Evolutionary conservation across 2,888 invertebrate genomes (phyloP).

Genomic region (Dryococelus australis): DNA sequence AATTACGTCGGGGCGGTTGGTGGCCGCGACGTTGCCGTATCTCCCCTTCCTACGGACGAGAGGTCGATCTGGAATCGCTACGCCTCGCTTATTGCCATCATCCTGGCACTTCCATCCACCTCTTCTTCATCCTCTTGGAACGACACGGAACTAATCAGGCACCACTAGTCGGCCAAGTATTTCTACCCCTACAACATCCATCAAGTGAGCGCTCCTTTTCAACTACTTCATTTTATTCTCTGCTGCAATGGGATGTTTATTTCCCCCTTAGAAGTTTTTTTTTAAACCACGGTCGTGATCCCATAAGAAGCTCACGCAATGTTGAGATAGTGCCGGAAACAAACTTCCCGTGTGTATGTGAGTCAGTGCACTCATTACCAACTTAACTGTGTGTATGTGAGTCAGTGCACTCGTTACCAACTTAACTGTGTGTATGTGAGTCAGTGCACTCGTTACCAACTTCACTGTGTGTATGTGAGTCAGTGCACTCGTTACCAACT

Average conservation of each 20-base stretch:
- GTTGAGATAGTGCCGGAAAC: too few relatives aligned
- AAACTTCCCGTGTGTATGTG: too few relatives aligned
- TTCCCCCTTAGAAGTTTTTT: background rate
- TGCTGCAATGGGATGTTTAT: background rate
- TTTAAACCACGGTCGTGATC: background rate
- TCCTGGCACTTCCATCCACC: background rate
- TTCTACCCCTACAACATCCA: background rate
- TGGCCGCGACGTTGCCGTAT: background rate
- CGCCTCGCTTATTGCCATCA: background rate
- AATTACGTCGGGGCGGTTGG: too few relatives aligned
- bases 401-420: too few relatives aligned
- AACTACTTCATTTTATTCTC: background rate
- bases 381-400: too few relatives aligned
- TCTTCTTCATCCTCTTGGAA: background rate
- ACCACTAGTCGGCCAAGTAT: background rate
- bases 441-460: too few relatives aligned
- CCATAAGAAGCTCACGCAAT: background rate
- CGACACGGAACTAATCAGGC: background rate
- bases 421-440: too few relatives aligned
- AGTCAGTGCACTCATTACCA: too few relatives aligned
- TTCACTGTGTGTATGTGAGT: too few relatives aligned
- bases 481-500: too few relatives aligned
- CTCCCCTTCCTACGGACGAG: too few relatives aligned
- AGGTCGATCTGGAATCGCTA: background rate
- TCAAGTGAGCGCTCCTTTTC: conserved; percentile 5